Evolutionary conservation across 1,140 invertebrate species (phyloP), one percentile per base, ranked within the genome.

Genomic region (Daktulosphaira vitifoliae): DNA sequence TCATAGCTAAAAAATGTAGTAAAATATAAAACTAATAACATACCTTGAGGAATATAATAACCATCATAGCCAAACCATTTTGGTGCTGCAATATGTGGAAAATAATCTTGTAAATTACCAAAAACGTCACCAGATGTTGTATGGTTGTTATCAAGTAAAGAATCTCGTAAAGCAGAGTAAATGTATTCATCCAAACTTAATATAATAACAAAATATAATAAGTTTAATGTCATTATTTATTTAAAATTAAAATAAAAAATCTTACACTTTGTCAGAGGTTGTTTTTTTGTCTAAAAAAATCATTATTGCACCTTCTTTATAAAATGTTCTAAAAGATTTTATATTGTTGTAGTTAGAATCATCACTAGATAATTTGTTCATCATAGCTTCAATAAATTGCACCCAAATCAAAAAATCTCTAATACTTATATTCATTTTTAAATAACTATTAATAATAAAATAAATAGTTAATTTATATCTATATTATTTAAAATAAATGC

Each of bases 391-490:
- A 54, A 98, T 89, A 72, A 98, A 97, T 68, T 89, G 78, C 0
- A 94, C 86, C 92, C 95, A 97, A 0, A 88, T 87, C 20, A 98
- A 76, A 53, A 98, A 80, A 75, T 99, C 96, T 72, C 96, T 81
- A 48, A 98, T 89, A 69, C 90, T 98, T 18, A 94, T 81, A n/a
- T 82, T 82, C 67, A 88, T 85, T 72, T 82, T 62, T 33, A 62
- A 62, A 22, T 62, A 62, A 33, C 56, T 62, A 46, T 85, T 49
- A 74, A 71, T 62, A 23, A n/a, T 52, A 56, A 66, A 13, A 65
- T 66, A 68, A 59, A 65, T 11, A 54, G 16, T 67, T 49, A 3
- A 59, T 37, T 66, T 25, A 42, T 20, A 50, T 50, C n/a, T n/a
- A n/a, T 26, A 23, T 25, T 9, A 50, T 50, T 15, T 6, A 18